Percentiles rank a stretch among this genome's conserved stretches.
Conservation (phyloP, 1,140 invertebrate genomes). For the Phthorimaea operculella region DNA sequence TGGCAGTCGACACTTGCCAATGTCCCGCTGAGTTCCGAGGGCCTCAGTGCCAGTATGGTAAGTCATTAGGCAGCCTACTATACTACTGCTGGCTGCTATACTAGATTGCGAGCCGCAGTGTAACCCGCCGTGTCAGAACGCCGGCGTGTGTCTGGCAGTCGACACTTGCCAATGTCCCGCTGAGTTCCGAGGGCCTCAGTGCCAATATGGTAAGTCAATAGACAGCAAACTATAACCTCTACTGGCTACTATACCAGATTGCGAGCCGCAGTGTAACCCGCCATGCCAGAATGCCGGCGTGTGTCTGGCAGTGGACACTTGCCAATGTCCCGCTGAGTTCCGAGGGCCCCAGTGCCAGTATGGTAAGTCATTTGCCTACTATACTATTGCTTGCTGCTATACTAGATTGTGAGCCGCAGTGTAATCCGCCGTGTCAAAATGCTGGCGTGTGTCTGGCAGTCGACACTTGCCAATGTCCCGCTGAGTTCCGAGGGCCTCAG, state of each 20-base stretch:
- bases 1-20: constrained; percentile 79
- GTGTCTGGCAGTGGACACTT: constrained; percentile 79
- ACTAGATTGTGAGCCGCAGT: constrained; percentile 76
- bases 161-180: constrained; percentile 82
- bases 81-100: constrained; percentile 68
- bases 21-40: constrained; percentile 79
- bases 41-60: constrained; percentile 81
- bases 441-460: constrained; percentile 80
- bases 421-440: constrained; percentile 79
- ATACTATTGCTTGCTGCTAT: constrained; percentile 69
- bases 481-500: constrained; percentile 75
- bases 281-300: constrained; percentile 80
- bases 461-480: constrained; percentile 80
- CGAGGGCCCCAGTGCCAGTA: constrained; percentile 82
- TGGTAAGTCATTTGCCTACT: constrained; percentile 74
- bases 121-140: constrained; percentile 78
- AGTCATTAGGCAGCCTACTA: constrained; percentile 72
- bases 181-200: constrained; percentile 77
- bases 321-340: constrained; percentile 79
- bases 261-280: constrained; percentile 76
- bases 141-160: constrained; percentile 78
- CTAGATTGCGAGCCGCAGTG: constrained; percentile 79
- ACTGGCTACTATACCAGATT: constrained; percentile 73
- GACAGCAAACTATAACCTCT: constrained; percentile 69
- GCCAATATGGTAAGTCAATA: constrained; percentile 80